phyloP scores from a whole-genome alignment of 1,140 invertebrate genomes.

The Batillaria attramentaria region DNA sequence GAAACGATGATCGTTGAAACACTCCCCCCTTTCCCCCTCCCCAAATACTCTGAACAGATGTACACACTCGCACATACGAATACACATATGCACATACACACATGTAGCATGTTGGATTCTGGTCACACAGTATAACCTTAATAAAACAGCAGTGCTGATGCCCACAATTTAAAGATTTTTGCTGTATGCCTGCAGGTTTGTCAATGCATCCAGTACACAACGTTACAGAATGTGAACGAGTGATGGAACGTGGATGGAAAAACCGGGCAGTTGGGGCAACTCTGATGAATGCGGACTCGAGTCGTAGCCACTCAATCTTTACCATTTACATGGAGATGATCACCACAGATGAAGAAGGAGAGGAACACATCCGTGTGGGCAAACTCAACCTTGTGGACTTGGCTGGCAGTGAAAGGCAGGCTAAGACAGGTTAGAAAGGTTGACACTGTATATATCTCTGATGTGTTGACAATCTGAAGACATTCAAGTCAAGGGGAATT shows the following conservation, averaged over 20 bases:
- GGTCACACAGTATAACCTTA: too few relatives aligned
- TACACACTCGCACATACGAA: background rate
- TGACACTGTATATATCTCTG: too few relatives aligned
- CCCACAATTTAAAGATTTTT: too few relatives aligned
- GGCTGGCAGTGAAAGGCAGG: constrained; percentile 77
- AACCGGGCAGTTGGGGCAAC: constrained; percentile 85
- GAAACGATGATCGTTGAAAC: too few relatives aligned
- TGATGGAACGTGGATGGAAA: constrained; percentile 84
- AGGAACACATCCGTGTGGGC: constrained; percentile 76
- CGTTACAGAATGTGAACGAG: constrained; percentile 80
- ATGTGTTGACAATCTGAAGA: background rate
- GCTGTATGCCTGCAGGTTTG: constrained; percentile 74
- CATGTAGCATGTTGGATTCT: background rate
- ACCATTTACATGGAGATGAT: constrained; percentile 90
- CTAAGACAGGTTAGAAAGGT: constrained; percentile 70
- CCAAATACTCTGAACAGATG: too few relatives aligned
- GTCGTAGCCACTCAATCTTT: constrained; percentile 91
- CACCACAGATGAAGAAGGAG: constrained; percentile 71
- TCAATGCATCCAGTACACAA: constrained; percentile 84
- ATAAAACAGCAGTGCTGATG: too few relatives aligned
- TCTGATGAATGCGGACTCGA: constrained; percentile 88
- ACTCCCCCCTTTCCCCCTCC: background rate
- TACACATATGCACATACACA: background rate
- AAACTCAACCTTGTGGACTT: constrained; percentile 84
- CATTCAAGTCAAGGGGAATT: too few relatives aligned